Evolutionary conservation across 1,140 invertebrate genomes (phyloP), one percentile per base, ranked within the genome.

Genomic region (Lepidurus couesii): DNA sequence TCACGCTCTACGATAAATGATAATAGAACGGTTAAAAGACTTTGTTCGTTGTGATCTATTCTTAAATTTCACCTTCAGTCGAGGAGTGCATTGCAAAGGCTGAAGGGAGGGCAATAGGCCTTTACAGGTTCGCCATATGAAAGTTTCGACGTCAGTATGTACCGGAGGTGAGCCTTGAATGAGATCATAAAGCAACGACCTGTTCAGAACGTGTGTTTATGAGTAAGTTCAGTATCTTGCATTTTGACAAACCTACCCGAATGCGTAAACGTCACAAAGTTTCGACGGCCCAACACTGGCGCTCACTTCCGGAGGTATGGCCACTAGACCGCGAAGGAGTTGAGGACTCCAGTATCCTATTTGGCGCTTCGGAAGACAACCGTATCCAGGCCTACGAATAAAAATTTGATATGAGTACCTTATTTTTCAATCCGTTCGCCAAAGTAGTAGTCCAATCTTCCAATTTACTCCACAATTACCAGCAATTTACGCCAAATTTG

Each of bases 291-390:
- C 76, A 1, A 77, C 75, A 9, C 45, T 79, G 13, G 82, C 76
- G 7, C 82, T 80, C 13, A 85, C 77, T 26, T 81, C 77, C 1
- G 85, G 84, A 6, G 83, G 84, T 5, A 83, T 79, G n/a, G 86
- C 80, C 13, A 82, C 77, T 43, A 86, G 78, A 4, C 81, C 82
- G n/a, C 82, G 80, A 80, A 87, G 81, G 16, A 86, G 77, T 81
- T 87, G 86, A 1, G 86, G 86, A n/a, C 85, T 85, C 42, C 85
- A 81, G 80, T 86, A 87, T 24, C 83, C 83, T 74, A 86, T 79
- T 45, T 84, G 82, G 8, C 84, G 84, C 45, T 82, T 80, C 10
- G 86, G 84, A 7, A 87, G 80, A 76, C 83, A 84, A 8, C 82
- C 85, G 75, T 83, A 85, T 44, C 83, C 82, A 1, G 79, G 75